Evolutionary conservation across 2,888 invertebrate species (phyloP), one percentile per base, ranked within the genome.

Genomic region (Andrena bucephala): DNA sequence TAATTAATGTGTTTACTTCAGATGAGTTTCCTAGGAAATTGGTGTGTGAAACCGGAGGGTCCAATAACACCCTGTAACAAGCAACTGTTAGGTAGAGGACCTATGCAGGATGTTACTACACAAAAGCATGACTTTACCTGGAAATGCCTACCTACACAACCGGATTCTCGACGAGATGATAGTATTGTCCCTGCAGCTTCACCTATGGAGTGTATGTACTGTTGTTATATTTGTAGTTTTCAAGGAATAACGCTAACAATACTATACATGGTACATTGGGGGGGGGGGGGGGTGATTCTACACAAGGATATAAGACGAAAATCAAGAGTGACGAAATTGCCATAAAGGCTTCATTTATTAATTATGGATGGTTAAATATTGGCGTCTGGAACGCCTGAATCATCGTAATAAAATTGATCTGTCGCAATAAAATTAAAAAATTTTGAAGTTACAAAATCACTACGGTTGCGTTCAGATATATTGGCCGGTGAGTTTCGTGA

Each of bases 21-120:
- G 93, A 67, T 93, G 89, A 94, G 94, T 73, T 94, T 92, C 82
- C 33, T 91, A 57, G 94, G 94, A 24, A 94, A 94, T 71, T 94
- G 93, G 93, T 91, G 91, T 67, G 74, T 89, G 4, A 87, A 91
- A 33, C 91, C 88, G 10, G 90, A 91, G 63, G n/a, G 69, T 8
- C 76, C 87, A 36, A 90, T 92, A 2, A 79, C 81, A 16, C 92
- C 93, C 3, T 91, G 90, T 69, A 71, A 68, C 13, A 88, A 89
- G 68, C 86, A 91, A 69, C 83, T 89, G 79, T 76, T 93, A 20
- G 93, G 92, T 75, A 95, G 95, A 84, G 95, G 95, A n/a, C 96
- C 96, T 10, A 96, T 97, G 95, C 96, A 96, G 93, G 96, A 96
- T 85, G 94, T 96, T 77, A 97, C 97, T 2, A 97, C 97, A 0